These are phyloP conservation scores for Mus spretus DNA, from an alignment of 2,797 vertebrate species.

Conservation along the genomic window DNA sequence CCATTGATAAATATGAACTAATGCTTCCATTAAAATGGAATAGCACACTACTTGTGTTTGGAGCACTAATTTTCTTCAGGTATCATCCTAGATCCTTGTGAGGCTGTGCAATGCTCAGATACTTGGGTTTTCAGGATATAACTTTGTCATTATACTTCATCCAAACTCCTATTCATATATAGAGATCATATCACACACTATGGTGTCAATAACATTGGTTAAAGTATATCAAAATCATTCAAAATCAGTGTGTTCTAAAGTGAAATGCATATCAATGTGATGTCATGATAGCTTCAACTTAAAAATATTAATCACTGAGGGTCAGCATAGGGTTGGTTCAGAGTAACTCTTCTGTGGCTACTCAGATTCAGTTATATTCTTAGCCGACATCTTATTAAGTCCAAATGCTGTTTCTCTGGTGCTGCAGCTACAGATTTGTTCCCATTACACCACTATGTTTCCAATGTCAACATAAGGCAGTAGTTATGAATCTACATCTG, in stretches of 20 bases:
- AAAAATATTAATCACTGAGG: neutral
- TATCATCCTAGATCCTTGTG: neutral
- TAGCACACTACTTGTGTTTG: neutral
- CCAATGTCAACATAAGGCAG: neutral
- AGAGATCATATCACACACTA: neutral
- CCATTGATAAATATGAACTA: neutral
- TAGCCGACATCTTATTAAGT: neutral
- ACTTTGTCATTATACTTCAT: neutral
- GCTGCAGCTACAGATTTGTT: neutral
- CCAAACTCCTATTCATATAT: neutral
- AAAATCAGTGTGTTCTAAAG: slow-evolving; percentile 15
- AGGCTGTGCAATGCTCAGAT: neutral
- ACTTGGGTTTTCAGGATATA: neutral
- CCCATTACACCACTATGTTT: neutral
- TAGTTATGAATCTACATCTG: neutral
- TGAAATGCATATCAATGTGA: neutral
- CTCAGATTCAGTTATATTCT: neutral
- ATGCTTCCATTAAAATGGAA: neutral
- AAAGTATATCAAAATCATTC: neutral
- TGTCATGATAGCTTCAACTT: neutral
- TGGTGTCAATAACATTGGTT: neutral
- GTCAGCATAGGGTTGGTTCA: neutral
- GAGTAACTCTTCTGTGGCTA: neutral
- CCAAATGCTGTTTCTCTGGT: neutral
- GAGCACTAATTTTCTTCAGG: neutral